These are phyloP conservation scores for Syritta pipiens DNA, from an alignment of 2,888 invertebrate species.

Conservation along the genomic window DNA sequence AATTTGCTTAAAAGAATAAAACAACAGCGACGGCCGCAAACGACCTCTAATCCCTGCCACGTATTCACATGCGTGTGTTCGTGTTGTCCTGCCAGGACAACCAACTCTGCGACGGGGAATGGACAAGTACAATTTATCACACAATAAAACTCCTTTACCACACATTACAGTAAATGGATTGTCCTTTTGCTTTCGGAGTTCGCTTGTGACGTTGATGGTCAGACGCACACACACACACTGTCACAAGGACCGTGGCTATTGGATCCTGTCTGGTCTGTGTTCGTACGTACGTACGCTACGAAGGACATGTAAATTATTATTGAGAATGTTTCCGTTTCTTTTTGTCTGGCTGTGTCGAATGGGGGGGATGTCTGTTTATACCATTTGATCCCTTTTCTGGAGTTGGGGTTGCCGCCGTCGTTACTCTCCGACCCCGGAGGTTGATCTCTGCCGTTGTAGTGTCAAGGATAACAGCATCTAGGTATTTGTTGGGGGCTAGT, in stretches of 20 bases:
- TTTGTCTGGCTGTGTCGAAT: conserved; percentile 27
- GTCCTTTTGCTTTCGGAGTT: conserved; percentile 57
- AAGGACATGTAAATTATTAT: conserved; percentile 69
- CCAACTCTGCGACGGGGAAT: neutral
- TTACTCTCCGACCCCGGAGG: conserved; percentile 39
- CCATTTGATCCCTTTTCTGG: conserved; percentile 49
- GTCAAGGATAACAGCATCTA: conserved; percentile 27
- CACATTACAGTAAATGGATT: conserved; percentile 68
- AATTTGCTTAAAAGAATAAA: conserved; percentile 62
- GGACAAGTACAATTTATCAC: conserved; percentile 61
- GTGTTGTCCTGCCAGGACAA: neutral
- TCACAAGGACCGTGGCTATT: conserved; percentile 12
- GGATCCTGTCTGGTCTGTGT: conserved; percentile 3
- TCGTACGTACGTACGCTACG: conserved; percentile 5
- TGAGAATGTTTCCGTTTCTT: conserved; percentile 62
- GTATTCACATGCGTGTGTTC: conserved; percentile 60
- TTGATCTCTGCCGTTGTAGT: conserved; percentile 39
- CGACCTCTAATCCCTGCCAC: conserved; percentile 62
- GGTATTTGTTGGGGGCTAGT: conserved; percentile 34
- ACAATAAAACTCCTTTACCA: conserved; percentile 69
- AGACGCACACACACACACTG: conserved; percentile 31
- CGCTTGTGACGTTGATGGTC: conserved; percentile 43
- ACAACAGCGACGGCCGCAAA: conserved; percentile 35
- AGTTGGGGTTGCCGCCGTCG: too few species aligned
- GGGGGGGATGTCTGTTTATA: conserved; percentile 38